phyloP scores from a whole-genome alignment of 92 coral and sea anemone genomes.

The Ricordea florida region DNA sequence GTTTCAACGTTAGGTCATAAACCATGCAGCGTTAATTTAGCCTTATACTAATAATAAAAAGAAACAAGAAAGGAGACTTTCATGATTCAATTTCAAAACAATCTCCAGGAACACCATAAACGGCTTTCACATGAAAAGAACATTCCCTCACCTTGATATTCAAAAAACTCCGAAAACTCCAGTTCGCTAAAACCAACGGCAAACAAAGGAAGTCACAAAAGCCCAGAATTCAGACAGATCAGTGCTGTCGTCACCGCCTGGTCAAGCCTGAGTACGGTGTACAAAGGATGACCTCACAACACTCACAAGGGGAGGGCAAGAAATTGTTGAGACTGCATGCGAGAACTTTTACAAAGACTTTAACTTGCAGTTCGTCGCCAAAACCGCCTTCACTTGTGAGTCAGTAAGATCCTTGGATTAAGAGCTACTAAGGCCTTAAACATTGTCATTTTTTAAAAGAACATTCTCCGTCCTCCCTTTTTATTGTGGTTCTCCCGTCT shows the following conservation, averaged over 20 bases:
- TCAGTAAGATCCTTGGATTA: background rate
- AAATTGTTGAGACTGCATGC: slow-evolving; percentile 21
- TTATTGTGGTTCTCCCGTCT: slow-evolving; percentile 5
- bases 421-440: slow-evolving; percentile 15
- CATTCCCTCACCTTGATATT: slow-evolving; percentile 21
- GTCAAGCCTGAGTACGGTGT: slow-evolving; percentile 12
- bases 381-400: slow-evolving; percentile 22
- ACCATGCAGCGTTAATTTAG: slow-evolving; percentile 18
- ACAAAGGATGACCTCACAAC: slow-evolving; percentile 29
- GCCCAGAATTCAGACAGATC: slow-evolving; percentile 5
- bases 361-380: slow-evolving; percentile 11
- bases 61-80: slow-evolving; percentile 13
- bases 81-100: slow-evolving; percentile 19
- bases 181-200: slow-evolving; percentile 1
- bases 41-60: background rate
- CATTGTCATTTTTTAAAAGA: slow-evolving; percentile 21
- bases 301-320: slow-evolving; percentile 30
- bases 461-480: slow-evolving; percentile 36
- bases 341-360: slow-evolving; percentile 9
- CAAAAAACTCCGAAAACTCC: slow-evolving; percentile 12
- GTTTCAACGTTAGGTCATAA: slow-evolving; percentile 14
- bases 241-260: slow-evolving; percentile 20
- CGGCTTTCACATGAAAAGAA: slow-evolving; percentile 11
- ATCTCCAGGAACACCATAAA: slow-evolving; percentile 19
- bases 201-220: slow-evolving; percentile 15